phyloP scores from a whole-genome alignment of 2,888 invertebrate genomes.

The Microchrysa polita region DNA sequence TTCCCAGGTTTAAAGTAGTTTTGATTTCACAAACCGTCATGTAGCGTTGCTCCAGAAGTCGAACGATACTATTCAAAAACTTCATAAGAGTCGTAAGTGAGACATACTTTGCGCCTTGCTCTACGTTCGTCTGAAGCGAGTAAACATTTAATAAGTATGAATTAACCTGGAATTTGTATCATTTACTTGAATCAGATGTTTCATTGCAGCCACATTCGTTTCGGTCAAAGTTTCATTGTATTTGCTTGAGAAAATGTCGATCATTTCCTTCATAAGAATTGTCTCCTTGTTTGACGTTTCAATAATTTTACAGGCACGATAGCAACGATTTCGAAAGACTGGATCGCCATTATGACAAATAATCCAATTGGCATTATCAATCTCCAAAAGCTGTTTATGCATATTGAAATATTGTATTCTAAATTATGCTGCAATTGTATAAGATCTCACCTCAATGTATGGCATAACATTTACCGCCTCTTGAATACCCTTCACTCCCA shows the following conservation, averaged over 20 bases:
- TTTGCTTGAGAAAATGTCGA: constrained; percentile 57
- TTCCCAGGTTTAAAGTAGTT: constrained; percentile 56
- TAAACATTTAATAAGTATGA: too few relatives aligned
- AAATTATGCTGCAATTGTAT: not conserved
- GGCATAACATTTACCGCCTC: constrained; percentile 59
- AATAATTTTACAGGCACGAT: constrained; percentile 59
- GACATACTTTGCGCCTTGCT: constrained; percentile 55
- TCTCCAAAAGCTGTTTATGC: constrained; percentile 53
- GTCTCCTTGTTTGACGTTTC: constrained; percentile 52
- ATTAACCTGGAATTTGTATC: too few relatives aligned
- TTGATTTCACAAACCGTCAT: constrained; percentile 61
- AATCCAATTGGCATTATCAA: constrained; percentile 59
- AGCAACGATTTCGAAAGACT: constrained; percentile 60
- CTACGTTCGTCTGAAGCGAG: constrained; percentile 56
- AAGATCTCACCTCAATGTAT: constrained; percentile 59
- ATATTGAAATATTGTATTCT: not conserved
- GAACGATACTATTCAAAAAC: constrained; percentile 59
- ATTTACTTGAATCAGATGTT: constrained; percentile 60
- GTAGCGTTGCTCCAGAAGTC: constrained; percentile 57
- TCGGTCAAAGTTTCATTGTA: constrained; percentile 57
- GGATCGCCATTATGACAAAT: constrained; percentile 61
- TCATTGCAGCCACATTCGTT: constrained; percentile 60
- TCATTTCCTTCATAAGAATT: constrained; percentile 56
- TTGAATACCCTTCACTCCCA: constrained; percentile 58
- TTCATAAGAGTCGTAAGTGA: constrained; percentile 58